phyloP scores from a whole-genome alignment of 2,797 vertebrate species.

The Cuculus canorus region DNA sequence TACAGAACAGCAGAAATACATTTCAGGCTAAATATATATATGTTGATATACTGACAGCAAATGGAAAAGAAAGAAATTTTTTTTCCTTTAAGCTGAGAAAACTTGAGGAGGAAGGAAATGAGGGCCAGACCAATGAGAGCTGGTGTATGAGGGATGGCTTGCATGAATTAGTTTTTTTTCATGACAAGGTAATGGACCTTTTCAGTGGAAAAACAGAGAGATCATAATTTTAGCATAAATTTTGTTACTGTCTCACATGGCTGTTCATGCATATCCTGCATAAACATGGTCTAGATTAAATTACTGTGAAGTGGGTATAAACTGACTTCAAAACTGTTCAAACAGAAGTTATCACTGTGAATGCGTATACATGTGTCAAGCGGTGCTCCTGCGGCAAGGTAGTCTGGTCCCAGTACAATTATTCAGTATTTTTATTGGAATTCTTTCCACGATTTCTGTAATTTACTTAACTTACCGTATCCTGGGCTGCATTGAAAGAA shows the following conservation, averaged over 20 bases:
- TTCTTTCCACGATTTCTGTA: background rate
- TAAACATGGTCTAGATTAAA: background rate
- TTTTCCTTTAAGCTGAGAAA: background rate
- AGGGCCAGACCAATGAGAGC: background rate
- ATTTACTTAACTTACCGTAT: too few relatives aligned
- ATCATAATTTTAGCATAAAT: background rate
- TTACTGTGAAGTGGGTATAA: background rate
- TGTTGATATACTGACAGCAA: background rate
- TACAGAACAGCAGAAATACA: background rate
- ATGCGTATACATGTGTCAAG: background rate
- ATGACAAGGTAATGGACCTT: background rate
- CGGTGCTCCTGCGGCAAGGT: background rate
- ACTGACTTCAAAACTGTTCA: background rate
- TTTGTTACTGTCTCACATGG: background rate
- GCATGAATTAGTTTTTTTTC: background rate
- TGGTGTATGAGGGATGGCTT: background rate
- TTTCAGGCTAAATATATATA: background rate
- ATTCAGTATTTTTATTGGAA: background rate
- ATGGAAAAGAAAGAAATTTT: background rate
- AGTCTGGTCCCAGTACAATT: background rate
- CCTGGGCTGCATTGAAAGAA: too few relatives aligned
- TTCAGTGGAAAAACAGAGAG: background rate
- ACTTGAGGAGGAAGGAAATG: background rate
- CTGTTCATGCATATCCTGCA: background rate
- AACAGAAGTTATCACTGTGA: background rate